Base-by-base conservation (phyloP, 2,888 invertebrate genomes). In the Dione vanillae region DNA sequence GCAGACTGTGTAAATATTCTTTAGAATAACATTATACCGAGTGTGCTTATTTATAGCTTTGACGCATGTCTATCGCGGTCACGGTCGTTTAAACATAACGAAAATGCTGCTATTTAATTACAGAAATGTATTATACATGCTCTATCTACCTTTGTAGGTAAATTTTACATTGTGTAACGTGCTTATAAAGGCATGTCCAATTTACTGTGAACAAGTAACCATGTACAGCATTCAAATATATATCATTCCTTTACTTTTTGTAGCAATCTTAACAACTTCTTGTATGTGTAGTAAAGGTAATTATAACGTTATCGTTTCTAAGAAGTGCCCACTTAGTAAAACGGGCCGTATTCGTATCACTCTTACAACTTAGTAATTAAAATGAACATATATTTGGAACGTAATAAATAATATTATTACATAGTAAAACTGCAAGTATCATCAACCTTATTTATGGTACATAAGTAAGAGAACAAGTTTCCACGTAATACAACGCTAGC, bases 401-500 rank as follows among this genome's bases (percentile, higher is more conserved):
- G 35, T 54, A 54, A 54, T 54, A 0, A 0, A 11, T 56, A 37
- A 37, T 45, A 27, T 3, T 19, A 27, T 8, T 41, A 45, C 45
- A 54, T 61, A 16, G 27, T 14, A 45, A 43, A 43, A 45, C 6
- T 27, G 10, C 0, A 12, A n/a, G 35, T 37, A 68, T 52, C 47
- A 47, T 27, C 54, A 69, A 47, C 54, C 62, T 62, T 47, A 54
- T 59, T 20, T n/a, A 27, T 43, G 43, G 61, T 45, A 43, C 52
- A 58, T n/a, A 61, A 40, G 19, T 59, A 52, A 67, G 2, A 61
- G 67, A 52, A 51, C 67, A 59, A 43, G 51, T 61, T 51, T 51
- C 45, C 37, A 52, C 47, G 19, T 68, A 52, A 41, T 54, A 66
- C 43, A 65, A 56, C 43, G 12, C 41, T 75, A 78, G 67, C 75